These are phyloP conservation scores for Lycaena phlaeas DNA, from an alignment of 2,888 invertebrate genomes.

Conservation along the genomic window DNA sequence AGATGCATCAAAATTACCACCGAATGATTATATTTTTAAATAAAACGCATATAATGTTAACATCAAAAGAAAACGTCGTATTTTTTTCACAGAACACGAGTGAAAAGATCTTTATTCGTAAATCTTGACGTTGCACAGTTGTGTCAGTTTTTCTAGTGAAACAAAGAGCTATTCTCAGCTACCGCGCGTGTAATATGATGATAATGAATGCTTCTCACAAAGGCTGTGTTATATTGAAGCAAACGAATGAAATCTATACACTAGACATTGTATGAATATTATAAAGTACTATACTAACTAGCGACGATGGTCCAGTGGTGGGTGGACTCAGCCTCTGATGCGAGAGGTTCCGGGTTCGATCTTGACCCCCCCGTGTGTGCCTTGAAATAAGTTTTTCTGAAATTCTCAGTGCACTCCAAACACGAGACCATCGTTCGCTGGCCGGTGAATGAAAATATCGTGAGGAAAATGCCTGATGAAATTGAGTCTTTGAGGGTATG, in stretches of 20 bases:
- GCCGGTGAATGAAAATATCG: too few relatives aligned
- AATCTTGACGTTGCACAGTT: slow-evolving; percentile 19
- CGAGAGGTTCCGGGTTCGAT: too few relatives aligned
- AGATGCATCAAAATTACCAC: background rate
- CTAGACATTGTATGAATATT: background rate
- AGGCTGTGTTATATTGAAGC: slow-evolving; percentile 34
- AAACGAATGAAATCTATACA: background rate
- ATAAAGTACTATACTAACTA: background rate
- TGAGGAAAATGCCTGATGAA: too few relatives aligned
- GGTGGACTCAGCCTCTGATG: too few relatives aligned
- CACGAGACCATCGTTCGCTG: too few relatives aligned
- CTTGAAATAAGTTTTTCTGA: too few relatives aligned
- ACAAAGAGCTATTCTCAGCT: slow-evolving; percentile 19
- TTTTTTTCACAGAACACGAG: slow-evolving; percentile 15
- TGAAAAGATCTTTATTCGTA: slow-evolving; percentile 19
- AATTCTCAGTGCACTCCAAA: too few relatives aligned
- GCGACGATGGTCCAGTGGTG: too few relatives aligned
- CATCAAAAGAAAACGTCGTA: slow-evolving; percentile 15
- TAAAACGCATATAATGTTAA: slow-evolving; percentile 7
- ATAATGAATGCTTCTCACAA: slow-evolving; percentile 47
- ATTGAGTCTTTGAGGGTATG: too few relatives aligned
- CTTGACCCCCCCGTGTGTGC: too few relatives aligned
- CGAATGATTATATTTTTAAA: background rate
- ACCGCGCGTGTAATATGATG: slow-evolving; percentile 38
- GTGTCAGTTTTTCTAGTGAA: slow-evolving; percentile 15